Conservation (phyloP, 2,888 invertebrate genomes). For the Drosophila sordidapex region DNA sequence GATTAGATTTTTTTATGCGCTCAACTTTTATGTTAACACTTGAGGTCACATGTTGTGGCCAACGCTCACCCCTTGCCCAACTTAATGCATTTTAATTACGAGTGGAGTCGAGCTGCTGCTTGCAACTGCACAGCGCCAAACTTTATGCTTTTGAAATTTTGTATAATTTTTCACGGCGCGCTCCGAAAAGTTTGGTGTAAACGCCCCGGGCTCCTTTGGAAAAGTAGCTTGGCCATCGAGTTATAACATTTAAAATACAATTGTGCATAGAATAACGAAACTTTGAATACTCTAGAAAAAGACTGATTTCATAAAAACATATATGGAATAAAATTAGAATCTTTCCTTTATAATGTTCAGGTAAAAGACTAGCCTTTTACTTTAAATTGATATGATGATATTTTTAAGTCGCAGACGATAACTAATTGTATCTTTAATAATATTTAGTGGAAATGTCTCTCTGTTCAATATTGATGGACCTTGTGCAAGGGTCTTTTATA, state of each 20-base stretch:
- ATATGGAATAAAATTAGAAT: no score
- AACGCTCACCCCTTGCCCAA: conserved; percentile 25
- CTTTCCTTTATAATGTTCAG: background rate
- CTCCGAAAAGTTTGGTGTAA: conserved; percentile 38
- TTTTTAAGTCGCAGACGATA: background rate
- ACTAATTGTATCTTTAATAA: background rate
- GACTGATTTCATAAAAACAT: background rate
- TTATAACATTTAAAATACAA: conserved; percentile 19
- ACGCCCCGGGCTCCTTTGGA: conserved; percentile 1
- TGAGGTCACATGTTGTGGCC: conserved; percentile 58
- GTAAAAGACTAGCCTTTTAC: background rate
- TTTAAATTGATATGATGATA: background rate
- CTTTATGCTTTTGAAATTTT: conserved; percentile 62
- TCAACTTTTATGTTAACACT: conserved; percentile 56
- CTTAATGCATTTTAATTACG: conserved; percentile 72
- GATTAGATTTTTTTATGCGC: conserved; percentile 39
- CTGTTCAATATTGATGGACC: background rate
- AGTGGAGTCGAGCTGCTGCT: conserved; percentile 32
- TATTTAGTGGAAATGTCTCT: background rate
- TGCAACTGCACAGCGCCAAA: conserved; percentile 43
- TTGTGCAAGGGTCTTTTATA: conserved; percentile 3
- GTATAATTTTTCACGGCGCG: conserved; percentile 56
- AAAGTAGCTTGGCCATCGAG: conserved; percentile 1
- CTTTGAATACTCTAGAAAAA: conserved; percentile 9
- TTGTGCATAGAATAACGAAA: conserved; percentile 12